These are phyloP conservation scores for Dynastes maya DNA, from an alignment of 2,888 invertebrate genomes.

Conservation along the genomic window DNA sequence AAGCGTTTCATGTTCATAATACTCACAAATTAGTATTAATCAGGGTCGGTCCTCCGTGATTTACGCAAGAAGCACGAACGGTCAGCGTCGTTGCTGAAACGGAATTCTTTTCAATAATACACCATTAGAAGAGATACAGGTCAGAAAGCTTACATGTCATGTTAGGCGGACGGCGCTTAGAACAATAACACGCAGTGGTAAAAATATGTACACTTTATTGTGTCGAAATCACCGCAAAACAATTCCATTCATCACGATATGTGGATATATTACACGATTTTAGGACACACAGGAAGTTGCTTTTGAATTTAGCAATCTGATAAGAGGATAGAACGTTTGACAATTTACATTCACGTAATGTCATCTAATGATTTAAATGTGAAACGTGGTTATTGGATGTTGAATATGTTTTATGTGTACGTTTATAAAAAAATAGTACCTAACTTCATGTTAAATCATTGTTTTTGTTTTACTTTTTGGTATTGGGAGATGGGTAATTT, in stretches of 20 bases:
- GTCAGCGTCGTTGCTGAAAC: conserved; percentile 3
- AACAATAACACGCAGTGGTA: not conserved
- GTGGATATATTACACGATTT: conserved; percentile 7
- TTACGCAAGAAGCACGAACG: conserved; percentile 9
- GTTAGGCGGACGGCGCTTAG: conserved; percentile 6
- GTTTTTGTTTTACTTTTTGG: too few relatives aligned
- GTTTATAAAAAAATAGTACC: too few relatives aligned
- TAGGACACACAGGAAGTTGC: not conserved
- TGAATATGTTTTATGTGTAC: too few relatives aligned
- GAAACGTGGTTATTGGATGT: too few relatives aligned
- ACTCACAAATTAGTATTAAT: conserved; percentile 12
- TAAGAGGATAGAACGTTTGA: not conserved
- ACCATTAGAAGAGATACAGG: conserved; percentile 7
- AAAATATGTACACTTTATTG: not conserved
- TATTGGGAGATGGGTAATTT: too few relatives aligned
- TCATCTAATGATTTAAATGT: not conserved
- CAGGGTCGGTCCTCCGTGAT: not conserved
- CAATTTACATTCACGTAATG: not conserved
- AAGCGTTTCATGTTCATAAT: conserved; percentile 5
- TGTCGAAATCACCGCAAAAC: conserved; percentile 3
- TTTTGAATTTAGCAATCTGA: conserved; percentile 16
- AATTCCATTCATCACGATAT: conserved; percentile 1
- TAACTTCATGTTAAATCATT: too few relatives aligned
- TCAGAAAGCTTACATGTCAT: conserved; percentile 24
- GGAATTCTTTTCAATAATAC: conserved; percentile 18